Base-by-base conservation (phyloP, 2,888 invertebrate genomes). In the Hylaea fasciaria region DNA sequence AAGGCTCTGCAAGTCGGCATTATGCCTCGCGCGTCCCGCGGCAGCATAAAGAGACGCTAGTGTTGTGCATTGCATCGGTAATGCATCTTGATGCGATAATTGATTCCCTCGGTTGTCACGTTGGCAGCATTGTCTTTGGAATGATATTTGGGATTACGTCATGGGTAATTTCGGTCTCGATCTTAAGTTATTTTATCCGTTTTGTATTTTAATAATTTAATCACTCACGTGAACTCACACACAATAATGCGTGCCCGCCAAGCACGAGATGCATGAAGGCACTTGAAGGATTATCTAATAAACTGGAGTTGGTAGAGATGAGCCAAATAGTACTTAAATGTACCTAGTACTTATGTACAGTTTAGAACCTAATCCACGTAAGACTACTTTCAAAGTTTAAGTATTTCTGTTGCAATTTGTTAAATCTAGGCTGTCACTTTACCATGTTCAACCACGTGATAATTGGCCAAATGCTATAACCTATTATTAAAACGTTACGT, bases 21-120 rank as follows among this genome's bases (percentile, higher is more conserved):
- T 49, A 66, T 72, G 68, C 72, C 40, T 17, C 46, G 16, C 64
- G 69, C 70, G 70, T 70, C 62, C 65, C 16, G 66, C 81, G 81
- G 77, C 72, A 63, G 71, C 54, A 74, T 59, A 79, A 78, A 81
- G 77, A 63, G 49, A 66, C 63, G 53, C 51, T 59, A 62, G 55
- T 43, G 55, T 45, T 74, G 76, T 70, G 73, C 51, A 53, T 45
- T 71, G 80, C 77, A 80, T 80, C 57, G 47, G 64, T 74, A 74
- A 57, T 65, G 66, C 68, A 64, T 72, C 68, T 66, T 65, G 39
- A 55, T 50, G 40, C 50, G 55, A 60, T 60, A 60, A 60, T 60
- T 51, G 60, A 60, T 60, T 69, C 55, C 61, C 56, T 63, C 55
- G 62, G 55, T 53, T 45, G 66, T 57, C 54, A 62, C 63, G 57